A percentile compares a stretch with the other conserved stretches of the same genome.
phyloP scores from a whole-genome alignment of 2,888 invertebrate species.

The Apotomis betuletana region DNA sequence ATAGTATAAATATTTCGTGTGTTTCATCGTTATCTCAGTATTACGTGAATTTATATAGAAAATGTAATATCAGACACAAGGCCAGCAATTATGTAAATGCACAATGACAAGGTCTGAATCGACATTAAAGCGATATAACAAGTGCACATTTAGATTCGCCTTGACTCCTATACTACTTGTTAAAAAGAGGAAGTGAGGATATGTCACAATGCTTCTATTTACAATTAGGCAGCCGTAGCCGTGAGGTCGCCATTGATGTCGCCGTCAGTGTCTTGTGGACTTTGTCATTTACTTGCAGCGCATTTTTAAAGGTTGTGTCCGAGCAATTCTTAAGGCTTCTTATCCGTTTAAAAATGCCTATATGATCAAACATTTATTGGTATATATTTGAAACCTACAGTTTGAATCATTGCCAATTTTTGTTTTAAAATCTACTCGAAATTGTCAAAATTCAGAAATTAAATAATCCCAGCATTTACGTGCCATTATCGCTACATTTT shows the following conservation, averaged over 20 bases:
- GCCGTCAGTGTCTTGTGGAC: conserved; percentile 29
- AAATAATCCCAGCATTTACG: neutral
- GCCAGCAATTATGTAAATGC: conserved; percentile 71
- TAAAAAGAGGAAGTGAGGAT: conserved; percentile 67
- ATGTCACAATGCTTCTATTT: conserved; percentile 52
- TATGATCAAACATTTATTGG: too few species aligned
- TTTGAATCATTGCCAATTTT: too few species aligned
- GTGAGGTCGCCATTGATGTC: conserved; percentile 42
- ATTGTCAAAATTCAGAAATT: neutral
- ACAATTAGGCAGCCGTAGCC: conserved; percentile 55
- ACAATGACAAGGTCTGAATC: conserved; percentile 71
- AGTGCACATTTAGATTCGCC: conserved; percentile 65
- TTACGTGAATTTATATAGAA: conserved; percentile 57
- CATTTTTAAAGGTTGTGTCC: neutral
- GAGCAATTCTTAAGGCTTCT: too few species aligned
- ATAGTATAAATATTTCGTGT: conserved; percentile 16
- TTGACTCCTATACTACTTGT: conserved; percentile 69
- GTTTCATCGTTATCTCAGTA: conserved; percentile 45
- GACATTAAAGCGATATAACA: conserved; percentile 62
- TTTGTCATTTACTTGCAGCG: neutral
- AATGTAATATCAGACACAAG: conserved; percentile 57
- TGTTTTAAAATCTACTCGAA: too few species aligned
- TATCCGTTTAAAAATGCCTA: too few species aligned
- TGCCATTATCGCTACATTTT: neutral
- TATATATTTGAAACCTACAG: too few species aligned